These are phyloP conservation scores for Limanda limanda DNA, from an alignment of 2,113 vertebrate genomes.

Conservation along the genomic window DNA sequence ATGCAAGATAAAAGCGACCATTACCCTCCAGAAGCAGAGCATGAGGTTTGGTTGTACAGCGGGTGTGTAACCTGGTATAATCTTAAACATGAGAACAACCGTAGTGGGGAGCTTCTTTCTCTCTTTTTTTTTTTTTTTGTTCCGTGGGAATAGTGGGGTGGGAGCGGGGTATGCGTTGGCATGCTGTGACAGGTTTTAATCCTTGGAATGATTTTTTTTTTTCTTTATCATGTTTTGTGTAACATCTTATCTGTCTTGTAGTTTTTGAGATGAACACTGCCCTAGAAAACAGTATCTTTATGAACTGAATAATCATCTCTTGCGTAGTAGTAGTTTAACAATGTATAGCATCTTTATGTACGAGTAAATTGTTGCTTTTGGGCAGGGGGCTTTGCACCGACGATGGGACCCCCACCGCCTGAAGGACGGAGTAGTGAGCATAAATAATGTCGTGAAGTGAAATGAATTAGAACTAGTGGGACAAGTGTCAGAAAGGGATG, in stretches of 20 bases:
- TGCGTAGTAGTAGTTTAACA: conserved; percentile 82
- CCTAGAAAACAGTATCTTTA: conserved; percentile 81
- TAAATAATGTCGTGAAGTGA: conserved; percentile 16
- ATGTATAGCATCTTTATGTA: conserved; percentile 89
- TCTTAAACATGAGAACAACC: conserved; percentile 63
- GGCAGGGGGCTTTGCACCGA: conserved; percentile 76
- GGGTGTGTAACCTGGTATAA: conserved; percentile 66
- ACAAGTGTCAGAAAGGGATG: conserved; percentile 56
- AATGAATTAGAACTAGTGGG: conserved; percentile 48
- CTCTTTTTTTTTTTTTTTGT: conserved; percentile 27
- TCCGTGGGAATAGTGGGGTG: conserved; percentile 43
- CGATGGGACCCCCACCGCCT: conserved; percentile 80
- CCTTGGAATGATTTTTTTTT: conserved; percentile 69
- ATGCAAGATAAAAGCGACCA: conserved; percentile 41
- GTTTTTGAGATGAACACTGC: conserved; percentile 86
- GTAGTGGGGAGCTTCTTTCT: conserved; percentile 40
- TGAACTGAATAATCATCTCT: conserved; percentile 80
- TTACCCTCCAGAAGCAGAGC: conserved; percentile 55
- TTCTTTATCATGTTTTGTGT: conserved; percentile 80
- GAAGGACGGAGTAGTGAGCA: conserved; percentile 44
- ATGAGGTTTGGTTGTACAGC: conserved; percentile 89
- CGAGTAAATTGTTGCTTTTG: conserved; percentile 88
- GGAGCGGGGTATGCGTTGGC: conserved; percentile 68
- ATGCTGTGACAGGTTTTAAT: conserved; percentile 80
- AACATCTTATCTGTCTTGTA: conserved; percentile 79